Evolutionary conservation across 2,797 vertebrate genomes (phyloP).

Genomic region (Parauchenoglanis ngamensis): DNA sequence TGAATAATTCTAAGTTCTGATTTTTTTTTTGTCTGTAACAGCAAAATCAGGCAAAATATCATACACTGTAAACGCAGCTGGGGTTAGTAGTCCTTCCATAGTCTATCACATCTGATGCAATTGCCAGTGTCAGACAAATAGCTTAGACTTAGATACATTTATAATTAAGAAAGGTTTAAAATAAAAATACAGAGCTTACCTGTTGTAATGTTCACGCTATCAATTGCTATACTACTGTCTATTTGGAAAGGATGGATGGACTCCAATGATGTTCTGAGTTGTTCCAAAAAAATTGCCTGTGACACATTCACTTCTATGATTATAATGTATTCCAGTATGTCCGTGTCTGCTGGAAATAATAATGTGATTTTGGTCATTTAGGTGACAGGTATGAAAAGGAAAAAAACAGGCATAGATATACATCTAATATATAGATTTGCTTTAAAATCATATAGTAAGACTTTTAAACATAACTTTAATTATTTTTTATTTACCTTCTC

Average conservation of each 20-base stretch:
- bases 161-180: not conserved
- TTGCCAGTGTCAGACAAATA: not conserved
- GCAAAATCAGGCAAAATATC: not conserved
- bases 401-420: not conserved
- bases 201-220: constrained; percentile 1
- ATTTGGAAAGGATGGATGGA: not conserved
- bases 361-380: not conserved
- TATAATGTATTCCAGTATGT: constrained; percentile 31
- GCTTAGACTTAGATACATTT: not conserved
- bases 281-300: constrained; percentile 42
- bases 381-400: not conserved
- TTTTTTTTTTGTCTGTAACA: not conserved
- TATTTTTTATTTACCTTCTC: constrained; percentile 13
- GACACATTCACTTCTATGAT: constrained; percentile 47
- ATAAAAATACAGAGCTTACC: constrained; percentile 10
- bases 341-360: constrained; percentile 26
- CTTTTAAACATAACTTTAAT: not conserved
- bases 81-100: not conserved
- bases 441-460: not conserved
- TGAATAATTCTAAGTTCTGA: too few species aligned
- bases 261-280: constrained; percentile 45
- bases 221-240: not conserved
- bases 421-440: not conserved
- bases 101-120: not conserved
- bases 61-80: not conserved